Base-by-base conservation (phyloP, 2,797 vertebrate species). In the Spea hammondii region DNA sequence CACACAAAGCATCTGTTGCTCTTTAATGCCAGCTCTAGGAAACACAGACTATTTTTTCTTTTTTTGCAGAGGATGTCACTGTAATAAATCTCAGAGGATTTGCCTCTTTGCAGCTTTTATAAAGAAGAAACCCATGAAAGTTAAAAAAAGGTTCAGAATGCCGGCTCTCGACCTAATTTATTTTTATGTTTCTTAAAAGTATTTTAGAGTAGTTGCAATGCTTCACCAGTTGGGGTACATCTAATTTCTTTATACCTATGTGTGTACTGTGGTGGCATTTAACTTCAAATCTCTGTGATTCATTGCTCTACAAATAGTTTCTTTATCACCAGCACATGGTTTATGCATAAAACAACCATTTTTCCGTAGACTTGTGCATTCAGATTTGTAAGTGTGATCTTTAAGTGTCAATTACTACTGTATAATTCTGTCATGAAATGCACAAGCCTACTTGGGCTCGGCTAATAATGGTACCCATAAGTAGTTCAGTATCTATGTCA, bases 21-120 rank as follows among this genome's bases (percentile, higher is more conserved):
- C 72, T 79, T 66, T 32, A 59, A 73, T 73, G 62, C 74, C 74
- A 76, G 73, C 46, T 59, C 69, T 68, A 65, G 55, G 73, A 32
- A 73, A 64, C 75, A 60, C 69, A 60, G 60, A 5, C 11, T 11
- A 46, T 71, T 72, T 45, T 51, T 44, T 71, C 8, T 48, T 70
- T 71, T 65, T 79, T 8, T 72, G 71, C 59, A 50, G 54, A 53
- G 66, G 74, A 77, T 74, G 79, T 81, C 70, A 77, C 70, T 73
- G 79, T 76, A 81, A 81, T 81, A 81, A 72, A 81, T 77, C 79
- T 77, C 74, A 44, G 68, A 51, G 68, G 79, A 69, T 77, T 81
- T 81, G 74, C 69, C 4, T 47, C 74, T 72, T 72, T 77, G 74
- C 74, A 77, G 70, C 76, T 80, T 76, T 80, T 80, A 59, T 60